A percentile compares a stretch with the other conserved stretches of the same genome.
These are phyloP conservation scores for Cryptomyrus ogoouensis DNA, from an alignment of 2,113 vertebrate species.

Conservation along the genomic window DNA sequence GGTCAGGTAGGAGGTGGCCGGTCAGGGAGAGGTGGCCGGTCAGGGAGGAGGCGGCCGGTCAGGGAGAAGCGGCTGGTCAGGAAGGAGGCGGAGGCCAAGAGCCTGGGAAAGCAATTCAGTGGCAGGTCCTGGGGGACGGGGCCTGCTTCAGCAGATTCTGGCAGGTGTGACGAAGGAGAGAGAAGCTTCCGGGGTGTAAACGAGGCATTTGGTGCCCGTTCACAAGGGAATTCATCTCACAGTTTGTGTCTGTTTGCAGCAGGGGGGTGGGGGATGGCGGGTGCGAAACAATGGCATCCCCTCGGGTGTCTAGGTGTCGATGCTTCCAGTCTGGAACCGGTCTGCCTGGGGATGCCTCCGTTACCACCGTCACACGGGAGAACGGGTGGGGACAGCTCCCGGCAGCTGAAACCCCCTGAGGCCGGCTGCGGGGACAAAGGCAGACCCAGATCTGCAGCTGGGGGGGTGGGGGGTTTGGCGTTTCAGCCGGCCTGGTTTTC, in stretches of 20 bases:
- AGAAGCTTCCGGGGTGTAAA: conserved; percentile 4
- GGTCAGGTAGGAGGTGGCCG: background rate
- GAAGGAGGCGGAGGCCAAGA: background rate
- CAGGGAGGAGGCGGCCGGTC: too few relatives aligned
- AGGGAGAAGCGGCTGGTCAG: background rate
- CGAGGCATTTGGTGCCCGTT: background rate
- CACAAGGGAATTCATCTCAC: background rate
- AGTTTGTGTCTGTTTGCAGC: background rate
- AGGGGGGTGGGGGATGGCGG: background rate
- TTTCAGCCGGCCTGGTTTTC: background rate
- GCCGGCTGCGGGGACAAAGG: background rate
- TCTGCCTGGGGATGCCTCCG: background rate
- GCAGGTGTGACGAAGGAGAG: background rate
- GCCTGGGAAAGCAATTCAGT: conserved; percentile 2
- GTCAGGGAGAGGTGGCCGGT: too few relatives aligned
- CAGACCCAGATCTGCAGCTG: background rate
- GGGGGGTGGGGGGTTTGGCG: background rate
- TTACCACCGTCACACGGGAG: background rate
- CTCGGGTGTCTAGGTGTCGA: background rate
- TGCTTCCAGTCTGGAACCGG: background rate
- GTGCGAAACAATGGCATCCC: background rate
- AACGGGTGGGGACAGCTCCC: background rate
- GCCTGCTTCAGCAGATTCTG: conserved; percentile 12
- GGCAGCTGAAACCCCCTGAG: background rate
- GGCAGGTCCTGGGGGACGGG: background rate